phyloP scores from a whole-genome alignment of 2,888 invertebrate species.

The Leucoptera coffeella region DNA sequence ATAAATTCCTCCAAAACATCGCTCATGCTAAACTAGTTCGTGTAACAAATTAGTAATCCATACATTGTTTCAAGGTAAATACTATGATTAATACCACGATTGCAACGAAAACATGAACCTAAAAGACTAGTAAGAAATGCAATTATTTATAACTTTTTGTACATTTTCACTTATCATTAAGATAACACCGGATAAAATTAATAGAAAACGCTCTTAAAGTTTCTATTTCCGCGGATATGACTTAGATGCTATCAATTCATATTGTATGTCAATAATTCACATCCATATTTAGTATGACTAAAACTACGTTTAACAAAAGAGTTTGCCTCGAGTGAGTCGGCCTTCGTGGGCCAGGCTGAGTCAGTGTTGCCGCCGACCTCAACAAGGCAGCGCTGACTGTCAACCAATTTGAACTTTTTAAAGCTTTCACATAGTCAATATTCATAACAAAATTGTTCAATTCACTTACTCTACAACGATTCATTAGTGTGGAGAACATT shows the following conservation, averaged over 20 bases:
- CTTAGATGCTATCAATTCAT: slow-evolving; percentile 39
- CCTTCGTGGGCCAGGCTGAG: no score
- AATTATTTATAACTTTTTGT: slow-evolving; percentile 37
- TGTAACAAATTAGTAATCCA: no score
- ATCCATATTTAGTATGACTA: no score
- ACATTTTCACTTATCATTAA: slow-evolving; percentile 46
- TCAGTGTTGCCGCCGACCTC: no score
- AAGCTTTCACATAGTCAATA: not conserved
- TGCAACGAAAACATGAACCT: slow-evolving; percentile 26
- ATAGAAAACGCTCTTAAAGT: slow-evolving; percentile 21
- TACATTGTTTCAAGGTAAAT: no score
- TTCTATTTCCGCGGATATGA: slow-evolving; percentile 41
- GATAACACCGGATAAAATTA: slow-evolving; percentile 46
- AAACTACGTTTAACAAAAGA: no score
- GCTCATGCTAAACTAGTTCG: no score
- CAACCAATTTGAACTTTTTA: no score
- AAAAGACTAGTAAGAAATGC: slow-evolving; percentile 49
- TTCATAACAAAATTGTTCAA: not conserved
- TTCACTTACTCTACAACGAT: not conserved
- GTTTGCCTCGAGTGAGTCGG: no score
- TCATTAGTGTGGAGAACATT: not conserved
- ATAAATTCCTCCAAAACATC: no score
- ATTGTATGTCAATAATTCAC: slow-evolving; percentile 9
- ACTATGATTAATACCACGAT: no score
- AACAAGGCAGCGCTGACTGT: no score